Percentiles rank a stretch among this genome's conserved stretches.
Evolutionary conservation across 2,888 invertebrate genomes (phyloP).

Genomic region (Clepsis dumicolana): DNA sequence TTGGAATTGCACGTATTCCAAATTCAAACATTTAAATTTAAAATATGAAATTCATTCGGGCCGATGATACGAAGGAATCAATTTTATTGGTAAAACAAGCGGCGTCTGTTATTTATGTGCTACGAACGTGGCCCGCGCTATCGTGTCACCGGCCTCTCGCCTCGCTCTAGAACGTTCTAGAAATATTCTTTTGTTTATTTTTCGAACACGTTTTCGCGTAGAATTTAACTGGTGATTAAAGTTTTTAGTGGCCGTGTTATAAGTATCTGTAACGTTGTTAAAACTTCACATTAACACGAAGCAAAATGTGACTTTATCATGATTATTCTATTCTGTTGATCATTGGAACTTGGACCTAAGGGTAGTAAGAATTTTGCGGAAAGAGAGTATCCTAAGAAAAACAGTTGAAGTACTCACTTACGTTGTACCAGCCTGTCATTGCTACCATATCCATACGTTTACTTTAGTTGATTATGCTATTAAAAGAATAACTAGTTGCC

Average conservation of each 20-base stretch:
- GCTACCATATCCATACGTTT: conserved; percentile 21
- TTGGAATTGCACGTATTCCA: neutral
- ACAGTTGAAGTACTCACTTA: neutral
- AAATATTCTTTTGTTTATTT: conserved; percentile 76
- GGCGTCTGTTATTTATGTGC: conserved; percentile 78
- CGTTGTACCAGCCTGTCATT: conserved; percentile 30
- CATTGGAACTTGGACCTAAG: neutral
- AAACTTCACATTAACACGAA: neutral
- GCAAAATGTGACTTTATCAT: neutral
- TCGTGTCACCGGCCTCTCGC: conserved; percentile 79
- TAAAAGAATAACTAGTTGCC: conserved; percentile 18
- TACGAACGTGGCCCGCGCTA: conserved; percentile 77
- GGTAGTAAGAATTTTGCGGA: neutral
- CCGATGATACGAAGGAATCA: conserved; percentile 76
- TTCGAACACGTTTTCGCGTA: conserved; percentile 33
- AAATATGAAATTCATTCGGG: conserved; percentile 33
- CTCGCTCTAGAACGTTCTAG: conserved; percentile 78
- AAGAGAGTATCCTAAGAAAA: neutral
- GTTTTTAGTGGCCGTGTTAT: conserved; percentile 5
- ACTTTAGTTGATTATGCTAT: conserved; percentile 37
- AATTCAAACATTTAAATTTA: conserved; percentile 27
- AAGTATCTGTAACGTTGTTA: neutral
- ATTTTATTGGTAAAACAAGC: conserved; percentile 84
- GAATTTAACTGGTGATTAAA: conserved; percentile 13
- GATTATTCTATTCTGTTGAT: neutral